A percentile compares a stretch with the other conserved stretches of the same genome.
Evolutionary conservation across 1,140 invertebrate genomes (phyloP).

Genomic region (Aricia agestis): DNA sequence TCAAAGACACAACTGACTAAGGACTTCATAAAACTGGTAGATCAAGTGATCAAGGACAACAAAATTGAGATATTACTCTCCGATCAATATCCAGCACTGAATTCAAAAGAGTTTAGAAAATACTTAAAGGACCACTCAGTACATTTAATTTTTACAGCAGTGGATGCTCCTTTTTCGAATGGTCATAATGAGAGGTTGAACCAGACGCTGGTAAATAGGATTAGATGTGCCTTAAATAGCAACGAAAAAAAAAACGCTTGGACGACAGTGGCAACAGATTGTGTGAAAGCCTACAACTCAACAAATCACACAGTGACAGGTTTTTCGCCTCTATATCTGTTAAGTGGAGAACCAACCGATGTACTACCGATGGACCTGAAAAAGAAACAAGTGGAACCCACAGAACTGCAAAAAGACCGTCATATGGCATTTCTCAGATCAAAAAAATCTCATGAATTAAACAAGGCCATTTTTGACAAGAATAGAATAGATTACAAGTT

Average conservation of each 20-base stretch:
- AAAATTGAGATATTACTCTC: constrained; percentile 31
- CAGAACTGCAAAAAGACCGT: no score
- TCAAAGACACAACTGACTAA: constrained; percentile 36
- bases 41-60: constrained; percentile 26
- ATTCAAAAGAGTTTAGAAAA: constrained; percentile 33
- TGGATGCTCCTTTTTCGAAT: constrained; percentile 30
- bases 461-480: no score
- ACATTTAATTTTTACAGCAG: constrained; percentile 28
- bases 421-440: no score
- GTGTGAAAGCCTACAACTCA: no score
- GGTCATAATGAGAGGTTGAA: constrained; percentile 25
- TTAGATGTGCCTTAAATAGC: constrained; percentile 25
- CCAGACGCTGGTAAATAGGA: constrained; percentile 25
- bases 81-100: constrained; percentile 40
- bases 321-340: no score
- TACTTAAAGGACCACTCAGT: constrained; percentile 28
- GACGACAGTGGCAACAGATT: constrained; percentile 24
- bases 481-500: no score
- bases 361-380: no score
- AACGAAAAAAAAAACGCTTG: constrained; percentile 23
- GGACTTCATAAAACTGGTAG: constrained; percentile 34
- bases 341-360: no score
- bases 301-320: no score
- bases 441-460: no score
- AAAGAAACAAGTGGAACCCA: no score